phyloP scores from a whole-genome alignment of 2,888 invertebrate species.

The Lissonota sp. region DNA sequence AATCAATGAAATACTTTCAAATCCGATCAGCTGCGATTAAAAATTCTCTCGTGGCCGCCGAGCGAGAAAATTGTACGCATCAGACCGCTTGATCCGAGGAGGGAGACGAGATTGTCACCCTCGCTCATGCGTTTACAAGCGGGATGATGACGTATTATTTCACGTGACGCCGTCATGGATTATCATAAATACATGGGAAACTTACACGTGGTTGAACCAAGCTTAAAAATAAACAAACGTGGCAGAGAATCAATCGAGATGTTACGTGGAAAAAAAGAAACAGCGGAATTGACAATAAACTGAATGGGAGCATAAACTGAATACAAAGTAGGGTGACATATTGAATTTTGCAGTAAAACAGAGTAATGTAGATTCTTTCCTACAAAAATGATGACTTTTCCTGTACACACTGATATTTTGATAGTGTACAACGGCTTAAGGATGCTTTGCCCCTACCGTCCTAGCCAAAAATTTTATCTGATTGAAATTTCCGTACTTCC shows the following conservation, averaged over 20 bases:
- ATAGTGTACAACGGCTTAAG: no score
- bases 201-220: constrained; percentile 6
- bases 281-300: no score
- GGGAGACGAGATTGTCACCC: constrained; percentile 16
- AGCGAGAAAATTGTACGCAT: constrained; percentile 41
- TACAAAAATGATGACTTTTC: no score
- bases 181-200: constrained; percentile 30
- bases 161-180: constrained; percentile 11
- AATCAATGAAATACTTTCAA: constrained; percentile 55
- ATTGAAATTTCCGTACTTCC: no score
- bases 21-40: constrained; percentile 56
- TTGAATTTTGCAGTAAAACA: no score
- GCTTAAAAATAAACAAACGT: background rate
- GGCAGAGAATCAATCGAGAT: background rate
- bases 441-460: no score
- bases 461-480: no score
- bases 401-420: no score
- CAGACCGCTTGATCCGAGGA: constrained; percentile 32
- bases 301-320: no score
- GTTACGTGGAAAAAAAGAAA: no score
- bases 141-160: constrained; percentile 46
- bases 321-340: no score
- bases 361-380: no score
- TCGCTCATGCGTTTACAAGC: background rate
- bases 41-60: constrained; percentile 42